A percentile compares a stretch with the other conserved stretches of the same genome.
Conservation (phyloP, 2,888 invertebrate genomes). For the Amorpha juglandis region DNA sequence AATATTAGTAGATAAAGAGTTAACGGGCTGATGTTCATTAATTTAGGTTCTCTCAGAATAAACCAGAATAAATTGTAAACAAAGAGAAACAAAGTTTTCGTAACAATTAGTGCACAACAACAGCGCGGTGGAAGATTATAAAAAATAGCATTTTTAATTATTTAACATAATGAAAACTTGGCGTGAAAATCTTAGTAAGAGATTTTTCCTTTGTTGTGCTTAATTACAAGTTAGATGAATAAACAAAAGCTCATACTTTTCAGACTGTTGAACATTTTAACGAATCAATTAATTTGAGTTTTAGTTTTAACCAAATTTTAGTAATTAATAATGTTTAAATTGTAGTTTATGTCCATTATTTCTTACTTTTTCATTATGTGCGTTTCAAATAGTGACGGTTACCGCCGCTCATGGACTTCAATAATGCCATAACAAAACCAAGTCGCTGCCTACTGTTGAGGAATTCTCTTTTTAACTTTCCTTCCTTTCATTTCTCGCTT, state of each 20-base stretch:
- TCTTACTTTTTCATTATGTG: background rate
- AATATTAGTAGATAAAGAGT: background rate
- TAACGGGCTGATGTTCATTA: background rate
- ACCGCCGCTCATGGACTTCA: too few species aligned
- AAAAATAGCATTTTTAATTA: slow-evolving; percentile 17
- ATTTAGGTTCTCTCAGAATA: background rate
- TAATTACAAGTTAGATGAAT: slow-evolving; percentile 10
- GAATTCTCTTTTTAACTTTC: too few species aligned
- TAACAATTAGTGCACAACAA: slow-evolving; percentile 8
- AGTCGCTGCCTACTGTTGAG: too few species aligned
- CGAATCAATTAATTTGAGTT: too few species aligned
- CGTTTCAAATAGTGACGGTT: too few species aligned
- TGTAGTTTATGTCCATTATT: background rate
- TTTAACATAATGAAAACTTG: slow-evolving; percentile 15
- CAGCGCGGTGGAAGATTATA: background rate
- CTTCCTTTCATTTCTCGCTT: too few species aligned
- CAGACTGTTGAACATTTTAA: slow-evolving; percentile 1
- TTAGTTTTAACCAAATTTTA: too few species aligned
- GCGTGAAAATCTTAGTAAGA: slow-evolving; percentile 2
- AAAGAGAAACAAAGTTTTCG: slow-evolving; percentile 24
- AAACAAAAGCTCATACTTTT: slow-evolving; percentile 15
- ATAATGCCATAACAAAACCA: too few species aligned
- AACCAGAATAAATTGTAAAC: slow-evolving; percentile 24
- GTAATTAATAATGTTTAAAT: background rate
- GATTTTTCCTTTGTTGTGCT: slow-evolving; percentile 12